phyloP scores from a whole-genome alignment of 2,888 invertebrate genomes.

The Drosophila birchii region DNA sequence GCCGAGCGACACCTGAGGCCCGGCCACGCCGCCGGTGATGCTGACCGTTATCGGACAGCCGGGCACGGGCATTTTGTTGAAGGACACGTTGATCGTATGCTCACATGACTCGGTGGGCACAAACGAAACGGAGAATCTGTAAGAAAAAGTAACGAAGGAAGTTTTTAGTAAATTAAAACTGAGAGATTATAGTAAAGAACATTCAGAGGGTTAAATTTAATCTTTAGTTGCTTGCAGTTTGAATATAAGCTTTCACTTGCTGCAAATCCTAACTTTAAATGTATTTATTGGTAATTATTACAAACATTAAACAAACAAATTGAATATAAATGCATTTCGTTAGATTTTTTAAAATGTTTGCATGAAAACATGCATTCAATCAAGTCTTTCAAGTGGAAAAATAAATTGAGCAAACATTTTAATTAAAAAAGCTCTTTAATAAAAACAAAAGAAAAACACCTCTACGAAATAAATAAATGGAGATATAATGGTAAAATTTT shows the following conservation, averaged over 20 bases:
- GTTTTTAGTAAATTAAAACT: background rate
- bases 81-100: slow-evolving; percentile 98
- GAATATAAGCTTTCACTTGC: background rate
- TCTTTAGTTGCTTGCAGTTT: no score
- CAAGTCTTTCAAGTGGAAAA: slow-evolving; percentile 1
- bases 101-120: slow-evolving; percentile 97
- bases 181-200: background rate
- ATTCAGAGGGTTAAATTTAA: background rate
- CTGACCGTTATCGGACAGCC: slow-evolving; percentile 96
- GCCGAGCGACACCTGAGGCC: slow-evolving; percentile 89
- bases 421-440: slow-evolving; percentile 1
- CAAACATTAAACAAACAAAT: background rate
- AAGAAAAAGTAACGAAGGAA: background rate
- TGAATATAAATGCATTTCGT: background rate
- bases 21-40: slow-evolving; percentile 88
- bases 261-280: no score
- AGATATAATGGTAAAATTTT: background rate
- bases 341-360: background rate
- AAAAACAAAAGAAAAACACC: background rate
- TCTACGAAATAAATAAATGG: background rate
- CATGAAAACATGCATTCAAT: slow-evolving; percentile 6
- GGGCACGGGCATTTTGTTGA: slow-evolving; percentile 94
- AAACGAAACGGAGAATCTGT: slow-evolving; percentile 97
- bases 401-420: slow-evolving; percentile 4
- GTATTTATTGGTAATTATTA: background rate